Conservation (phyloP, 2,797 vertebrate species). For the Phataginus tetradactyla region DNA sequence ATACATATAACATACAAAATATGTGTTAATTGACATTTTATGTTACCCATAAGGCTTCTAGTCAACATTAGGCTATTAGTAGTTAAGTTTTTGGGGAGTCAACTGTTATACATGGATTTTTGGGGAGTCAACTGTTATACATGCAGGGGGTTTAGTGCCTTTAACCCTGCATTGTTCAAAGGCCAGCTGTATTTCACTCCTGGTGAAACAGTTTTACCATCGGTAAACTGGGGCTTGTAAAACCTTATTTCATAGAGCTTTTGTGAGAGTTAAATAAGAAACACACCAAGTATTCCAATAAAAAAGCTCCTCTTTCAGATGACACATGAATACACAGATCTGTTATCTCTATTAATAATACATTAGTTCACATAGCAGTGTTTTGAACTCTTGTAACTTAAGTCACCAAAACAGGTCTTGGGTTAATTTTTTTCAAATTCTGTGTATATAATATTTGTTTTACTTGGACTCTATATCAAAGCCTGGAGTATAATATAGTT, state of each 20-base stretch:
- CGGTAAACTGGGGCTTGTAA: constrained; percentile 9
- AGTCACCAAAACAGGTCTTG: background rate
- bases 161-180: too few species aligned
- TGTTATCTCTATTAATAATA: background rate
- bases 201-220: constrained; percentile 5
- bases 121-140: too few species aligned
- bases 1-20: too few species aligned
- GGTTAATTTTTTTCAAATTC: background rate
- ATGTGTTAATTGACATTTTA: too few species aligned
- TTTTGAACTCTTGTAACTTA: background rate
- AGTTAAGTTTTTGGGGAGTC: too few species aligned
- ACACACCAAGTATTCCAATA: background rate
- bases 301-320: background rate
- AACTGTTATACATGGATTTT: too few species aligned
- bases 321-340: background rate
- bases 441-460: background rate
- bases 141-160: too few species aligned
- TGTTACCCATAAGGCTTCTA: too few species aligned
- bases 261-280: constrained; percentile 35
- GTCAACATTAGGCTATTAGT: too few species aligned
- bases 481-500: background rate
- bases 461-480: background rate
- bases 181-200: background rate
- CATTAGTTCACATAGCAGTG: background rate
- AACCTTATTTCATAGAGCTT: background rate